Conservation (phyloP, 2,888 invertebrate genomes). For the Synergus umbraculus region DNA sequence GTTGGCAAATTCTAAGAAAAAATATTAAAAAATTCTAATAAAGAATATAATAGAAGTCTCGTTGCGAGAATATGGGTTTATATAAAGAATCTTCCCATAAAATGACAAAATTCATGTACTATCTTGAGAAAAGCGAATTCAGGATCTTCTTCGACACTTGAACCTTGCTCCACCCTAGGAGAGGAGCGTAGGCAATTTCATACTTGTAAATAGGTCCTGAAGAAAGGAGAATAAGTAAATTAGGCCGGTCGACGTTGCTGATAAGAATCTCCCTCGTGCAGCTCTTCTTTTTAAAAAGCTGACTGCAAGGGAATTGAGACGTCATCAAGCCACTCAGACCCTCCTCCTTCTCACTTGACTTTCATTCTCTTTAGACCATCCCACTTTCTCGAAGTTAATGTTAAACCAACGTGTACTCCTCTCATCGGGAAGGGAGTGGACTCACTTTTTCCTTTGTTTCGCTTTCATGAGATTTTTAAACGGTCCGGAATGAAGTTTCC, state of each 20-base stretch:
- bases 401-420: slow-evolving; percentile 61
- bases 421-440: slow-evolving; percentile 49
- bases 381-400: slow-evolving; percentile 66
- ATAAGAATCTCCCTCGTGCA: slow-evolving; percentile 84
- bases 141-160: slow-evolving; percentile 13
- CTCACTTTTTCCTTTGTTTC: slow-evolving; percentile 69
- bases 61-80: neutral
- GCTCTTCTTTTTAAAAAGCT: slow-evolving; percentile 60
- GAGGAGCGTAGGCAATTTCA: slow-evolving; percentile 57
- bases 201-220: slow-evolving; percentile 85
- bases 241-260: slow-evolving; percentile 83
- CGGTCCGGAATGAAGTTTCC: slow-evolving; percentile 69
- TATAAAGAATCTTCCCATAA: neutral
- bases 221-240: slow-evolving; percentile 87
- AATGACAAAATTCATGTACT: neutral
- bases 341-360: slow-evolving; percentile 58
- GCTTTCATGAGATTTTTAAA: slow-evolving; percentile 74
- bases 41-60: too few relatives aligned
- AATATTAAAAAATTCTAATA: too few relatives aligned
- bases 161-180: neutral
- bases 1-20: neutral
- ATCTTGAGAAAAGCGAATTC: neutral
- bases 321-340: slow-evolving; percentile 68
- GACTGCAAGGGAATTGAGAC: slow-evolving; percentile 70
- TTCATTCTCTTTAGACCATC: slow-evolving; percentile 56